phyloP scores from a whole-genome alignment of 1,140 invertebrate genomes.

The Bilobella aurantiaca region DNA sequence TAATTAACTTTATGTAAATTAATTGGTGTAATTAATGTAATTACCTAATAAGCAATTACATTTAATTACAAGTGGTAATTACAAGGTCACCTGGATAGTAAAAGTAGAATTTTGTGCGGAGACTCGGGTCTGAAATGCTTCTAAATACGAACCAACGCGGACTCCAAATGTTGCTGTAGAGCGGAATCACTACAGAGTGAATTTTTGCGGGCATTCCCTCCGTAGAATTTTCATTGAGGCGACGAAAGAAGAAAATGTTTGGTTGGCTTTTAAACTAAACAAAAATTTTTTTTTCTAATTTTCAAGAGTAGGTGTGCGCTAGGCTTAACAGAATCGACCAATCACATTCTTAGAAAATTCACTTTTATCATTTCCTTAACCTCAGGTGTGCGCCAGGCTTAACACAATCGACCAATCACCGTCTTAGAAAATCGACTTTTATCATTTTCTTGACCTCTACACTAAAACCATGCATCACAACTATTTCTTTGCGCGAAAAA shows the following conservation, averaged over 20 bases:
- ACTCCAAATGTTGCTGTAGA: background rate
- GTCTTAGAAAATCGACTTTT: background rate
- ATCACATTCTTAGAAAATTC: background rate
- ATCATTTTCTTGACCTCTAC: no score
- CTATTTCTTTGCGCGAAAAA: no score
- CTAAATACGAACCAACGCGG: conserved; percentile 2
- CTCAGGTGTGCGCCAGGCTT: background rate
- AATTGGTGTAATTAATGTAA: no score
- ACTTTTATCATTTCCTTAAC: background rate
- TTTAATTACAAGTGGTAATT: no score
- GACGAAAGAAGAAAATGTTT: background rate
- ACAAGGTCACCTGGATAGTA: conserved; percentile 4
- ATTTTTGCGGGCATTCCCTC: background rate
- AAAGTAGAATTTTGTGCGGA: conserved; percentile 8
- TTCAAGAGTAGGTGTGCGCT: background rate
- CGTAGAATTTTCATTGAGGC: background rate
- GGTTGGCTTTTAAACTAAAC: background rate
- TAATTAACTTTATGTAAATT: no score
- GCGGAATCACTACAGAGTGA: background rate
- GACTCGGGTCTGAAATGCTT: background rate
- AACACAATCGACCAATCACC: background rate
- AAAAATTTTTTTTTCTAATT: background rate
- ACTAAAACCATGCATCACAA: no score
- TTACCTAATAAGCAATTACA: no score
- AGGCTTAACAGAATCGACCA: background rate